A percentile compares a stretch with the other conserved stretches of the same genome.
These are phyloP conservation scores for Microcebus jonahi DNA, from an alignment of 2,113 vertebrate genomes.

Conservation along the genomic window DNA sequence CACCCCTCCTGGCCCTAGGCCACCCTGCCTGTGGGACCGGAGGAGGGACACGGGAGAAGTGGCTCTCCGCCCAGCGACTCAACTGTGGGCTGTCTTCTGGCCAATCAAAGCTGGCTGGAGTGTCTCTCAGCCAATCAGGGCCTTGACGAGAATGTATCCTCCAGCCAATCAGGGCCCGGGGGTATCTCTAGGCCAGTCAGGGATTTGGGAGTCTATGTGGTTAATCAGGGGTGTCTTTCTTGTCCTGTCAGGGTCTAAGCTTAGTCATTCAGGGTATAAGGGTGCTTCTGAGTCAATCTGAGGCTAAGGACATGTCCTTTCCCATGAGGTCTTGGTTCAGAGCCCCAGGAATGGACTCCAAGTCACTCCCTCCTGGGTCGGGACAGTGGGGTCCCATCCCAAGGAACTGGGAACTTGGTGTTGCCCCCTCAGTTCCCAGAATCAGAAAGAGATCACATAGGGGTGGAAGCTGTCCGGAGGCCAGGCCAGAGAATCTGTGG, in stretches of 20 bases:
- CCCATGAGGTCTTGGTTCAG: slow-evolving; percentile 67
- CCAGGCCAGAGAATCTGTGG: neutral
- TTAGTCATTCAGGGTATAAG: slow-evolving; percentile 73
- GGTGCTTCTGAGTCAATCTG: slow-evolving; percentile 64
- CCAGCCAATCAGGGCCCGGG: neutral
- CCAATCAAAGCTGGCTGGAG: slow-evolving; percentile 7
- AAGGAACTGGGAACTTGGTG: neutral
- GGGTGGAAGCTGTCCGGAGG: neutral
- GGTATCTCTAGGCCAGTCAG: slow-evolving; percentile 63
- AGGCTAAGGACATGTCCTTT: slow-evolving; percentile 47
- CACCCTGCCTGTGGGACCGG: neutral
- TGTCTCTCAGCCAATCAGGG: slow-evolving; percentile 25
- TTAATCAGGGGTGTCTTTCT: slow-evolving; percentile 62
- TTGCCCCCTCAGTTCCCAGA: neutral
- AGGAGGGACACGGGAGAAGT: rapidly evolving
- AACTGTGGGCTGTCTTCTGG: neutral
- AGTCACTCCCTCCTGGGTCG: neutral
- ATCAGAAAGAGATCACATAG: neutral
- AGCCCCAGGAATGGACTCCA: slow-evolving; percentile 5
- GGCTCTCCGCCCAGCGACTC: neutral
- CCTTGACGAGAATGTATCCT: neutral
- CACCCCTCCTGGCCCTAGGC: slow-evolving; percentile 91
- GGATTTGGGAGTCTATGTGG: slow-evolving; percentile 62
- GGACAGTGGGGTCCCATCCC: neutral
- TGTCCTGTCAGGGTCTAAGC: slow-evolving; percentile 73